Evolutionary conservation across 2,113 vertebrate species (phyloP).

Genomic region (Bufo gargarizans): DNA sequence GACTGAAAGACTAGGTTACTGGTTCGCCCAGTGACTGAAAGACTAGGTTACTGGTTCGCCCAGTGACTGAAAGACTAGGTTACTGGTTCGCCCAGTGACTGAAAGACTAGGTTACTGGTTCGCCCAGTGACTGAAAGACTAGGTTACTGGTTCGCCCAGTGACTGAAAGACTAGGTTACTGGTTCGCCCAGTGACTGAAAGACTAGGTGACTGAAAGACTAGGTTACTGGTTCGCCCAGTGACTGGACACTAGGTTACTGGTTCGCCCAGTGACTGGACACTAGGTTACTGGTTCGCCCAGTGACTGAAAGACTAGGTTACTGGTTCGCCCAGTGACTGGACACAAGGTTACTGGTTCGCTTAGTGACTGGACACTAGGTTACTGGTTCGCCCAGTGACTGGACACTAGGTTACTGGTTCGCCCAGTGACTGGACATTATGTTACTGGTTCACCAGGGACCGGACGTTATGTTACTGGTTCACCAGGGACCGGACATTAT

Average conservation of each 20-base stretch:
- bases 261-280: not conserved
- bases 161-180: not conserved
- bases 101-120: too few relatives aligned
- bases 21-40: too few relatives aligned
- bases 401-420: not conserved
- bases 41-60: not conserved
- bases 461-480: not conserved
- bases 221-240: not conserved
- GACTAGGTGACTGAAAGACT: not conserved
- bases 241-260: not conserved
- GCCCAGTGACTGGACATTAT: too few relatives aligned
- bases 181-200: not conserved
- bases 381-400: not conserved
- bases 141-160: too few relatives aligned
- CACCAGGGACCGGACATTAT: not conserved
- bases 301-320: not conserved
- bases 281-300: not conserved
- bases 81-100: too few relatives aligned
- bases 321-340: too few relatives aligned
- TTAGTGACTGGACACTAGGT: too few relatives aligned
- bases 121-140: too few relatives aligned
- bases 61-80: too few relatives aligned
- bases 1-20: too few relatives aligned
- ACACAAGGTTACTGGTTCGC: too few relatives aligned
- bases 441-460: too few relatives aligned